Evolutionary conservation across 2,888 invertebrate genomes (phyloP).

Genomic region (Drosophila anomalata): DNA sequence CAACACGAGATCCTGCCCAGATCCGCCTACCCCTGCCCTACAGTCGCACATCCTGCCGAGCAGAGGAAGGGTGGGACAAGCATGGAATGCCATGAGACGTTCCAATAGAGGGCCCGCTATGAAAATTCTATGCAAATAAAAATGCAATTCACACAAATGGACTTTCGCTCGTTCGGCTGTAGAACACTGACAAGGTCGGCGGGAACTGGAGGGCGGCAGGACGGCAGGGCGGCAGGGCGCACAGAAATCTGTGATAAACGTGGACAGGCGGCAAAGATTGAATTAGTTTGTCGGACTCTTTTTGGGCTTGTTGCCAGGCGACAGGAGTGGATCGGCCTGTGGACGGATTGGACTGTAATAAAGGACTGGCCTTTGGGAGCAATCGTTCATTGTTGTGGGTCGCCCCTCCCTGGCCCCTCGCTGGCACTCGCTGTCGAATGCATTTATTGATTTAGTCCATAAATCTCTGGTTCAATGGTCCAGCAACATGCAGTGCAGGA

Average conservation of each 20-base stretch:
- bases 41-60: constrained; percentile 40
- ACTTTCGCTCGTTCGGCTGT: constrained; percentile 51
- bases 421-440: constrained; percentile 70
- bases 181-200: constrained; percentile 25
- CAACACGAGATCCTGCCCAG: constrained; percentile 58
- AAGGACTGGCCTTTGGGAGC: constrained; percentile 6
- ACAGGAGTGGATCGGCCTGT: constrained; percentile 10
- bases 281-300: constrained; percentile 70
- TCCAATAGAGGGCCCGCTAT: constrained; percentile 55
- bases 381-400: constrained; percentile 45
- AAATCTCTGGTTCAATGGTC: constrained; percentile 63
- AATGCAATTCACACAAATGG: constrained; percentile 76
- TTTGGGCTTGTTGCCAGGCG: constrained; percentile 12
- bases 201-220: constrained; percentile 16
- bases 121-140: constrained; percentile 79
- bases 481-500: constrained; percentile 23
- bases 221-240: constrained; percentile 5
- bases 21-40: neutral
- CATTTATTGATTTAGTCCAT: constrained; percentile 63
- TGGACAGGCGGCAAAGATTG: constrained; percentile 69
- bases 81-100: constrained; percentile 51
- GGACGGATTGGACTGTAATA: neutral
- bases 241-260: constrained; percentile 64
- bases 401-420: constrained; percentile 10
- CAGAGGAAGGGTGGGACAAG: constrained; percentile 45